These are phyloP conservation scores for Barnardius zonarius DNA, from an alignment of 2,113 vertebrate genomes.

Conservation along the genomic window DNA sequence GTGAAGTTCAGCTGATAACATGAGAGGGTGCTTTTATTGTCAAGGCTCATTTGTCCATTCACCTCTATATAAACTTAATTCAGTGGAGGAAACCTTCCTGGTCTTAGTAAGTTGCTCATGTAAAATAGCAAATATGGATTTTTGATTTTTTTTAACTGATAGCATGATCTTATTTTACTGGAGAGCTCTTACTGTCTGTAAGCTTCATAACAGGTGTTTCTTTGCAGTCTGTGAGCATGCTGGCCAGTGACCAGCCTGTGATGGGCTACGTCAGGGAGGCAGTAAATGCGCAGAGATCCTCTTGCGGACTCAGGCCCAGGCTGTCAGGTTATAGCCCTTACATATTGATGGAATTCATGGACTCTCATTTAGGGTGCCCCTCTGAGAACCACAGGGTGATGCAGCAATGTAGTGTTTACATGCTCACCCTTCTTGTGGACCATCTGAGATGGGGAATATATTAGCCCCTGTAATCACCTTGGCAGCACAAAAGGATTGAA, in stretches of 20 bases:
- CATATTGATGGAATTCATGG: not conserved
- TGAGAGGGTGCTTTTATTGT: not conserved
- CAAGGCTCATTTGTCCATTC: not conserved
- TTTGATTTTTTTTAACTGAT: not conserved
- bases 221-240: not conserved
- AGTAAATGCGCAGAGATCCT: too few species aligned
- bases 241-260: not conserved
- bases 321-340: not conserved
- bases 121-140: not conserved
- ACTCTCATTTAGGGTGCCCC: not conserved
- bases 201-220: not conserved
- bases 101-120: not conserved
- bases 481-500: not conserved
- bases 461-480: not conserved
- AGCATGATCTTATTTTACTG: not conserved
- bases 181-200: not conserved
- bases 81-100: not conserved
- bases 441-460: not conserved
- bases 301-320: not conserved
- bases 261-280: not conserved
- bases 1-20: not conserved
- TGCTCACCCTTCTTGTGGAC: not conserved
- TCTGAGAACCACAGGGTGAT: not conserved
- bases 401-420: not conserved
- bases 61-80: not conserved